phyloP scores from a whole-genome alignment of 2,888 invertebrate genomes.

The Eupithecia pulchellata region DNA sequence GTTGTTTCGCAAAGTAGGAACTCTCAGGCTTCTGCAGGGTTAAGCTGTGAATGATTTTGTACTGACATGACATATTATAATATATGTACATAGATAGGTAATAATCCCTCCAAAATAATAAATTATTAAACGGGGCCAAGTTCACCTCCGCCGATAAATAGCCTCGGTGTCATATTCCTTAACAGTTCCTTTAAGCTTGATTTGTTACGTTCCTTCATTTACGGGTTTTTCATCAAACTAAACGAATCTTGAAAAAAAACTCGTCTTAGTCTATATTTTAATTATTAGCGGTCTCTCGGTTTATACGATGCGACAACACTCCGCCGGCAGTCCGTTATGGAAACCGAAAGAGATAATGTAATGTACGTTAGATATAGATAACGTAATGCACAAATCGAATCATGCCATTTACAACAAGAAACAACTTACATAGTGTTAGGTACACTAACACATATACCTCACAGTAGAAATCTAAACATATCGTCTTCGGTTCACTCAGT shows the following conservation, averaged over 20 bases:
- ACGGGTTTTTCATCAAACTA: background rate
- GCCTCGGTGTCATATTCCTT: background rate
- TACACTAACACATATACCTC: background rate
- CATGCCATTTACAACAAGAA: background rate
- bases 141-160: background rate
- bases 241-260: background rate
- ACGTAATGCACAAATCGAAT: background rate
- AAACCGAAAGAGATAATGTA: background rate
- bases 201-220: background rate
- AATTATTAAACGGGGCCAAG: background rate
- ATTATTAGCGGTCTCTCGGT: background rate
- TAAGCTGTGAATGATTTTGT: background rate
- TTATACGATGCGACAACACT: background rate
- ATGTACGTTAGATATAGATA: no score
- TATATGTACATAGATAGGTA: no score
- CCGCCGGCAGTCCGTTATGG: background rate
- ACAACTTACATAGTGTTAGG: no score
- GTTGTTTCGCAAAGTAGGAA: background rate
- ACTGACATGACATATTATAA: background rate
- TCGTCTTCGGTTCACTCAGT: slow-evolving; percentile 1
- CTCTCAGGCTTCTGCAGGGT: background rate
- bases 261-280: background rate
- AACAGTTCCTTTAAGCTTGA: background rate
- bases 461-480: background rate
- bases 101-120: background rate